Evolutionary conservation across 1,140 invertebrate genomes (phyloP), one percentile per base, ranked within the genome.

Genomic region (Zaprionus nigranus): DNA sequence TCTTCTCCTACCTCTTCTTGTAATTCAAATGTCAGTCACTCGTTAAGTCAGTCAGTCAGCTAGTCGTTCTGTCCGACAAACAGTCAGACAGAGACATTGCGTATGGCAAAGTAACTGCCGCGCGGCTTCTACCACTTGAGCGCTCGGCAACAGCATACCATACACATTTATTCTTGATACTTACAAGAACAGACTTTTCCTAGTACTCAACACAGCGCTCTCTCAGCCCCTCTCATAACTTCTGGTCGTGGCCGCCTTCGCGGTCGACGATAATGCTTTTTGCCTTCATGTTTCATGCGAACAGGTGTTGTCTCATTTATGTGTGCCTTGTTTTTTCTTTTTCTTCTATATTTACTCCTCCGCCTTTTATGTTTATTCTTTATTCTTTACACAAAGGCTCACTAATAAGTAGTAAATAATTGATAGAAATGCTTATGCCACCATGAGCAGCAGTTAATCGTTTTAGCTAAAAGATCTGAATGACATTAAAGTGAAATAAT

Each of bases 21-120:
- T 80, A 87, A 87, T 88, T 87, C 83, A 87, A 87, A 87, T 88
- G 83, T 88, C 79, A 82, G 79, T 72, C 82, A 75, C 20, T 49
- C 28, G 38, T 60, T 81, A 53, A 63, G 68, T 84, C 67, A 66
- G 81, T 59, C 65, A 65, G 51, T 65, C 65, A 65, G 36, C 43
- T 24, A 28, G 62, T 53, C 28, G 46, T 24, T 49, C 26, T 5
- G 28, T 30, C 63, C 59, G 54, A 58, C 28, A 59, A 24, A 36
- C 57, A 53, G 46, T 62, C 17, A 63, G 58, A 66, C 80, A 64
- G 63, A 63, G 72, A 71, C 81, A 76, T 69, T 56, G 70, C 72
- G 80, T 70, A 74, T 80, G 74, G 64, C 84, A 88, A 87, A 88
- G 56, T 87, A 81, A 24, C 63, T 67, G 70, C 53, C 79, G 63